phyloP scores from a whole-genome alignment of 2,113 vertebrate species.

The Saccopteryx leptura region DNA sequence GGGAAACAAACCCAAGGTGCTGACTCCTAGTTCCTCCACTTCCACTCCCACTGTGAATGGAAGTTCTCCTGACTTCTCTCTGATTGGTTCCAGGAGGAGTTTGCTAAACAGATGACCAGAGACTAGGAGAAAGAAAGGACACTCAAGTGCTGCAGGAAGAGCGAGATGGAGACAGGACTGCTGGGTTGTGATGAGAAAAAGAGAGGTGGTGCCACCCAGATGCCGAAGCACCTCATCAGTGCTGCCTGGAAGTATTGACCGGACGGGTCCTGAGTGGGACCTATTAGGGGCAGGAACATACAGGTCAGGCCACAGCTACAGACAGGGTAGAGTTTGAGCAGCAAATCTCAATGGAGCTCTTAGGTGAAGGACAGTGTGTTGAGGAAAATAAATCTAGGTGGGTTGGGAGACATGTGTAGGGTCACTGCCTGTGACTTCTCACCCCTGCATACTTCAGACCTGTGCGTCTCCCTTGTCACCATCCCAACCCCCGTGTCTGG shows the following conservation, averaged over 20 bases:
- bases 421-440: background rate
- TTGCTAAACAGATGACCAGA: background rate
- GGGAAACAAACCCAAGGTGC: background rate
- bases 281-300: background rate
- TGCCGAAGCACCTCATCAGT: accelerated
- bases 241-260: background rate
- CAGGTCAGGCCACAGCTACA: background rate
- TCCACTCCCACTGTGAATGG: background rate
- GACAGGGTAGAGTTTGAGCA: background rate
- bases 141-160: background rate
- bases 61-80: background rate
- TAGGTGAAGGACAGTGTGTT: background rate
- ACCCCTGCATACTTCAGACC: background rate
- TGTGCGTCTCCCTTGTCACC: background rate
- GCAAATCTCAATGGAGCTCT: background rate
- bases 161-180: background rate
- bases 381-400: background rate
- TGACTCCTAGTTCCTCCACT: background rate
- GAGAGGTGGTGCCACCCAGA: background rate
- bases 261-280: background rate
- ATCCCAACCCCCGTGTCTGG: background rate
- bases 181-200: background rate
- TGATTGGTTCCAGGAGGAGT: background rate
- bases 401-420: background rate
- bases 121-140: background rate